phyloP scores from a whole-genome alignment of 2,888 invertebrate species.

The Lasioglossum calceatum region DNA sequence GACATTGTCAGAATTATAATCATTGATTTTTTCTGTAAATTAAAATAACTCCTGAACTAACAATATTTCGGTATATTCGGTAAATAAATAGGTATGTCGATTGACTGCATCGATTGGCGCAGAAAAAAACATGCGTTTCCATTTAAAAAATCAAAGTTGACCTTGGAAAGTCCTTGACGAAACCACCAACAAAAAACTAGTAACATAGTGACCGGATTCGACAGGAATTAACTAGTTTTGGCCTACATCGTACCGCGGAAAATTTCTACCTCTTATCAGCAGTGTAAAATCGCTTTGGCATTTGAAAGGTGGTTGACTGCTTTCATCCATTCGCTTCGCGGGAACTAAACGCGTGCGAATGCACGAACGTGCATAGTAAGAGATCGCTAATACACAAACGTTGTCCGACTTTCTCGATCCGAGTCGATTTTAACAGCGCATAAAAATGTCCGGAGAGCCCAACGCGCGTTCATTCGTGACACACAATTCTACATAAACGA shows the following conservation, averaged over 20 bases:
- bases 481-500: not conserved
- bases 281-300: not conserved
- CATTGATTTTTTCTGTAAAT: too few species aligned
- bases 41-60: too few species aligned
- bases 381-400: conserved; percentile 30
- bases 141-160: too few species aligned
- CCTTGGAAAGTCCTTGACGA: too few species aligned
- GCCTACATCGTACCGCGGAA: not conserved
- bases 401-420: conserved; percentile 43
- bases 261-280: not conserved
- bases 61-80: too few species aligned
- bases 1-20: too few species aligned
- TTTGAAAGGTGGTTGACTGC: conserved; percentile 39
- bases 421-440: conserved; percentile 13
- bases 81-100: too few species aligned
- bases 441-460: not conserved
- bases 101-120: too few species aligned
- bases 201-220: not conserved
- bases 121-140: too few species aligned
- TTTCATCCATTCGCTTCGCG: conserved; percentile 46
- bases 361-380: conserved; percentile 38
- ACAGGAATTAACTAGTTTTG: not conserved
- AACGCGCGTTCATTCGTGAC: not conserved
- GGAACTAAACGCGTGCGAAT: conserved; percentile 9
- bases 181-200: too few species aligned